Percentiles rank a stretch among this genome's conserved stretches.
Evolutionary conservation across 2,888 invertebrate species (phyloP).

Genomic region (Lamellibrachia satsuma): DNA sequence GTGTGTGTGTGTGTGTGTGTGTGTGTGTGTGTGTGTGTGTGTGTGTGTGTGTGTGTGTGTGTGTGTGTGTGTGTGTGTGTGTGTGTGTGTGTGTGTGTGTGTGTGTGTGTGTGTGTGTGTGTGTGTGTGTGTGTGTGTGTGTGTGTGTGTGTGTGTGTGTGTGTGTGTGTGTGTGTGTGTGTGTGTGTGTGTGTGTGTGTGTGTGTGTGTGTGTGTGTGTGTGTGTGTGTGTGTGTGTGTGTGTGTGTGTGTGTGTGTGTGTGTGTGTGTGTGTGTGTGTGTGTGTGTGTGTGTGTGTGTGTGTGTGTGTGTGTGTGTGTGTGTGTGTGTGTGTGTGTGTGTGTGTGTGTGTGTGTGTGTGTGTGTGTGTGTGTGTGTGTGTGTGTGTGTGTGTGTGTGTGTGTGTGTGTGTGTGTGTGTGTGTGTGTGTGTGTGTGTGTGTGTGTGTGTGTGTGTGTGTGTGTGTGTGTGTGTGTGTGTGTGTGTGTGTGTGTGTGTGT

Average conservation of each 20-base stretch:
- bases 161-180: not conserved
- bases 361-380: constrained; percentile 29
- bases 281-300: constrained; percentile 37
- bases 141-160: constrained; percentile 21
- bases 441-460: constrained; percentile 30
- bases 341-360: constrained; percentile 34
- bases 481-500: constrained; percentile 19
- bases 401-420: constrained; percentile 27
- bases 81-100: constrained; percentile 22
- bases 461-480: constrained; percentile 27
- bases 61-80: constrained; percentile 23
- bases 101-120: constrained; percentile 14
- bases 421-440: constrained; percentile 27
- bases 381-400: constrained; percentile 31
- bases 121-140: constrained; percentile 21
- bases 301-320: constrained; percentile 37
- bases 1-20: no score
- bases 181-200: constrained; percentile 29
- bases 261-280: constrained; percentile 35
- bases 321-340: constrained; percentile 37
- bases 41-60: constrained; percentile 23
- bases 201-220: constrained; percentile 35
- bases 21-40: not conserved
- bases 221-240: constrained; percentile 36
- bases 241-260: constrained; percentile 37